Evolutionary conservation across 2,888 invertebrate genomes (phyloP).

Genomic region (Periphyllus acericola): DNA sequence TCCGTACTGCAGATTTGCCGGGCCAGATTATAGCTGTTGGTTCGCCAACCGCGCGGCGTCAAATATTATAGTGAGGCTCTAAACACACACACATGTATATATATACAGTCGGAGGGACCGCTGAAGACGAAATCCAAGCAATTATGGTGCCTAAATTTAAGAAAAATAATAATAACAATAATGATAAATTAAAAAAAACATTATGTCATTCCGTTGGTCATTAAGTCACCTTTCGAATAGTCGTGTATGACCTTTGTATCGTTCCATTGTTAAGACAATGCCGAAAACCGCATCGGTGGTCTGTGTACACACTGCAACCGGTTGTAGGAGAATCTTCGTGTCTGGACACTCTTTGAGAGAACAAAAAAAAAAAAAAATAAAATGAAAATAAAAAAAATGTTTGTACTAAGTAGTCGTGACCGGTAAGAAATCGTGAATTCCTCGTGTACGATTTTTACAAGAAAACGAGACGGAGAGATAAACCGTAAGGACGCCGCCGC

Average conservation of each 20-base stretch:
- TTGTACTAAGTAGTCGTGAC: slow-evolving; percentile 53
- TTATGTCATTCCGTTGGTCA: slow-evolving; percentile 21
- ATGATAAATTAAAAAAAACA: slow-evolving; percentile 41
- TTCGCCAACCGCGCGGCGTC: background rate
- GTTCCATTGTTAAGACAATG: slow-evolving; percentile 35
- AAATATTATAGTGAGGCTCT: background rate
- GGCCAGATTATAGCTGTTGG: background rate
- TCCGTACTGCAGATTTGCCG: background rate
- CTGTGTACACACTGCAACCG: slow-evolving; percentile 41
- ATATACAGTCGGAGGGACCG: background rate
- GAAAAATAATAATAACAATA: background rate
- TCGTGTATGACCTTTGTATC: slow-evolving; percentile 38
- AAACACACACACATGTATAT: background rate
- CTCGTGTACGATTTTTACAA: slow-evolving; percentile 32
- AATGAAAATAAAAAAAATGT: background rate
- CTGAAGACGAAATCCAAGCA: background rate
- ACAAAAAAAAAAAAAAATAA: background rate
- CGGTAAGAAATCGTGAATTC: slow-evolving; percentile 49
- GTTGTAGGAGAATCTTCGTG: slow-evolving; percentile 50
- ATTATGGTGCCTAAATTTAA: background rate
- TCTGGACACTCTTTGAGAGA: slow-evolving; percentile 28
- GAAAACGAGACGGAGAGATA: slow-evolving; percentile 31
- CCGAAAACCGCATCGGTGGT: slow-evolving; percentile 56
- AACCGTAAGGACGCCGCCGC: background rate
- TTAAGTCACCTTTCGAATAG: slow-evolving; percentile 40